Base-by-base conservation (phyloP, 1,140 invertebrate genomes). In the Caerostris extrusa region DNA sequence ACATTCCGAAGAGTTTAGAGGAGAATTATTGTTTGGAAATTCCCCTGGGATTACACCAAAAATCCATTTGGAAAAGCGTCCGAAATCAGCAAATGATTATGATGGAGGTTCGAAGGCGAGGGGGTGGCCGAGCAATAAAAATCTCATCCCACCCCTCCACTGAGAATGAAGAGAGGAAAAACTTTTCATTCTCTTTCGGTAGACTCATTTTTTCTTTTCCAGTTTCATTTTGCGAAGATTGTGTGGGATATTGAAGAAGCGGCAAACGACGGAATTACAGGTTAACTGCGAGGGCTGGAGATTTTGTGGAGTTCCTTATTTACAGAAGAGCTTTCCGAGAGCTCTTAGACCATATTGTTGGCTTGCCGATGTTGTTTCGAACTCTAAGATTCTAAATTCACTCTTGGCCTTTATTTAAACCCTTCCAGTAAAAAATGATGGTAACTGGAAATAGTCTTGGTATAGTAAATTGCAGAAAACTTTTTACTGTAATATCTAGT, bases 81-180 rank as follows among this genome's bases (percentile, higher is more conserved):
- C 69, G 81, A 92, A 92, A 92, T 92, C 82, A 85, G 71, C 81
- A 61, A 92, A 92, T 92, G 90, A 92, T 92, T 92, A 92, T 92
- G 90, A 92, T 92, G 81, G 81, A 92, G 61, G 55, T 85, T 17
- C 58, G 50, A 34, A 19, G 14, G 3, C 10, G 77, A 12, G 71
- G 34, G 90, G 81, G 58, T 64, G 5, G 56, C 67, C 55, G 81
- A 85, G 81, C 81, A 85, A 83, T 92, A 64, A 85, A 92, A 92
- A 58, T 60, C 77, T 3, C 90, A 10, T 53, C 88, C 64, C 61
- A 55, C 61, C 88, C 57, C 7, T 0, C 17, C 67, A 1, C 10
- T 58, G 61, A 88, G 56, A 57, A 57, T 61, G 50, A 57, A 64
- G 61, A 85, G 57, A 34, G 34, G 34, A 34, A 56, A 50, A 88